Evolutionary conservation across 1,140 invertebrate species (phyloP).

Genomic region (Littorina saxatilis): DNA sequence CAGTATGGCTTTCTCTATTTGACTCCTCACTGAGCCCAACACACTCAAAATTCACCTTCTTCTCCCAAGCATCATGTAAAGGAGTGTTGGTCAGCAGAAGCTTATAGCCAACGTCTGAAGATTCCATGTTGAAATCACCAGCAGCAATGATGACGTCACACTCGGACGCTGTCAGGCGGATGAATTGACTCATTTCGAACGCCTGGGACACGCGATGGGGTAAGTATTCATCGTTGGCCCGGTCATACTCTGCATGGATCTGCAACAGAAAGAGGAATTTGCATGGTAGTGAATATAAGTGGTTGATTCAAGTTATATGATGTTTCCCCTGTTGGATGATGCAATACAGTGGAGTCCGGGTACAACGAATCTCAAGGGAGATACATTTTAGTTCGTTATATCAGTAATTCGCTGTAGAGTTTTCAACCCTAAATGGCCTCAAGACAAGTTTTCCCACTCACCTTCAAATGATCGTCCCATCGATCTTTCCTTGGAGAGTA

Average conservation of each 20-base stretch:
- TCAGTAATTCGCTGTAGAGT: too few relatives aligned
- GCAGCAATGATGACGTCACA: constrained; percentile 90
- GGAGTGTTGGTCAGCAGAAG: constrained; percentile 77
- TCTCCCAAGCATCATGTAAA: constrained; percentile 77
- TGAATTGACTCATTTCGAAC: constrained; percentile 95
- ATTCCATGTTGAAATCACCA: constrained; percentile 95
- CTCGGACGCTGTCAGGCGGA: constrained; percentile 84
- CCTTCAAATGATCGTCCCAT: too few relatives aligned
- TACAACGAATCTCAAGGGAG: too few relatives aligned
- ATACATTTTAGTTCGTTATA: too few relatives aligned
- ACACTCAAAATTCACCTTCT: constrained; percentile 52
- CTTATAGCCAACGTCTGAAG: constrained; percentile 88
- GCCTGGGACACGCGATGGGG: constrained; percentile 94
- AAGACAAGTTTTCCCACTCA: too few relatives aligned
- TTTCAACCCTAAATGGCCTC: too few relatives aligned
- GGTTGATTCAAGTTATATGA: too few relatives aligned
- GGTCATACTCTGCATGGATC: constrained; percentile 97
- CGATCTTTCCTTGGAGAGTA: too few relatives aligned
- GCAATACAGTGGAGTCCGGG: too few relatives aligned
- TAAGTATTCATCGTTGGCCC: constrained; percentile 88
- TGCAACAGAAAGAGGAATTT: constrained; percentile 73
- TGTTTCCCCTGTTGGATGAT: too few relatives aligned
- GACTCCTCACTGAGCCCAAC: not conserved
- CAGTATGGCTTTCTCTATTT: not conserved
- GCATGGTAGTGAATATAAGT: not conserved